Evolutionary conservation across 2,797 vertebrate species (phyloP).

Genomic region (Labeo calbasu): DNA sequence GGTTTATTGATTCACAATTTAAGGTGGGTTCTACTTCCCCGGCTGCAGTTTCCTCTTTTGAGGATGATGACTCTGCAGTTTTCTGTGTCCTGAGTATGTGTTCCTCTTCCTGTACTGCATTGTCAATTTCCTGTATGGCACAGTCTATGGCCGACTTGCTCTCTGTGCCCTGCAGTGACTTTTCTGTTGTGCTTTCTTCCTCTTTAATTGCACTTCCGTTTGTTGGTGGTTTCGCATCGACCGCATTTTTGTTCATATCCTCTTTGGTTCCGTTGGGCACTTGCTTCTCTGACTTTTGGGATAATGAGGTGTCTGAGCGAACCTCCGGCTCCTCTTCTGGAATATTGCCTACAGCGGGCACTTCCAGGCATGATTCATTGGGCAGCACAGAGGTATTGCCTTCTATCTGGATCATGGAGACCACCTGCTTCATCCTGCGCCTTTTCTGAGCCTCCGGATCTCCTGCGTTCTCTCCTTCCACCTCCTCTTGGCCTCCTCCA

Average conservation of each 20-base stretch:
- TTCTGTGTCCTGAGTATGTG: slow-evolving; percentile 30
- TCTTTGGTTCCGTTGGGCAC: slow-evolving; percentile 67
- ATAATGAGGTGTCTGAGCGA: not conserved
- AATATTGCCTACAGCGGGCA: slow-evolving; percentile 67
- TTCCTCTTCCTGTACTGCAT: slow-evolving; percentile 58
- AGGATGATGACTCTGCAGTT: slow-evolving; percentile 36
- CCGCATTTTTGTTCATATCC: not conserved
- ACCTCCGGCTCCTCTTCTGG: slow-evolving; percentile 48
- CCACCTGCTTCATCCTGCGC: slow-evolving; percentile 87
- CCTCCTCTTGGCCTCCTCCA: slow-evolving; percentile 49
- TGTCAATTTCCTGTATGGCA: slow-evolving; percentile 51
- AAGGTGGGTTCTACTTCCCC: slow-evolving; percentile 1
- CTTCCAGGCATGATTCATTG: slow-evolving; percentile 71
- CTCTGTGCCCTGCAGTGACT: slow-evolving; percentile 36
- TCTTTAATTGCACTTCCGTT: slow-evolving; percentile 69
- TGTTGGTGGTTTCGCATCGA: slow-evolving; percentile 20
- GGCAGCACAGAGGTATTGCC: slow-evolving; percentile 60
- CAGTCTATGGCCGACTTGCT: slow-evolving; percentile 52
- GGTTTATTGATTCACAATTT: not conserved
- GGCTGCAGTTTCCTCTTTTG: not conserved
- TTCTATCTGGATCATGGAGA: slow-evolving; percentile 88
- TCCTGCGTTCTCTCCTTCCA: slow-evolving; percentile 52
- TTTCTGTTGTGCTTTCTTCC: slow-evolving; percentile 36
- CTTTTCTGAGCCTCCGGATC: slow-evolving; percentile 70
- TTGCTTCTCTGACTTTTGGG: slow-evolving; percentile 57